Percentiles rank a stretch among this genome's conserved stretches.
These are phyloP conservation scores for Bombus waltoni DNA, from an alignment of 1,140 invertebrate species.

Conservation along the genomic window DNA sequence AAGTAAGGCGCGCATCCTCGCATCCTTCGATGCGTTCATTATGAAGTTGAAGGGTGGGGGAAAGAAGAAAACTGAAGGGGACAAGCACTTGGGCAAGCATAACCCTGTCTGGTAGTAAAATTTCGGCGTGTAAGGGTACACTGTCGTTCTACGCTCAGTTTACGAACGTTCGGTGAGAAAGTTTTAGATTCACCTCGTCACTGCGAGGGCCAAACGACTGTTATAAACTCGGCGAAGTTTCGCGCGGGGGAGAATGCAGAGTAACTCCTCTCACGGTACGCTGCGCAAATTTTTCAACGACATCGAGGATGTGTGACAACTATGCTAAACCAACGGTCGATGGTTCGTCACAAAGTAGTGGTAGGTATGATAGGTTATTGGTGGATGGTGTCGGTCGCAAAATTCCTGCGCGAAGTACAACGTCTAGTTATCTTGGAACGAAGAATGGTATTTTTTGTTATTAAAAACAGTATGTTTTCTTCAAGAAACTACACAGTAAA, in stretches of 20 bases:
- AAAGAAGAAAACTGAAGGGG: not conserved
- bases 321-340: no score
- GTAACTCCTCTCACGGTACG: conserved; percentile 16
- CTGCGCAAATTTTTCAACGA: conserved; percentile 23
- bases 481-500: no score
- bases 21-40: not conserved
- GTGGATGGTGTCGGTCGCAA: not conserved
- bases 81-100: conserved; percentile 14
- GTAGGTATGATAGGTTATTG: not conserved
- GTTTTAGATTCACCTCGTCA: conserved; percentile 47
- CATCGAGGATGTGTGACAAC: not conserved
- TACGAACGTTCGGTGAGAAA: conserved; percentile 40
- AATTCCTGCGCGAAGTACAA: not conserved
- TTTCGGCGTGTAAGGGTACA: conserved; percentile 27
- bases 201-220: conserved; percentile 32
- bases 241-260: not conserved
- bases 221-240: conserved; percentile 39
- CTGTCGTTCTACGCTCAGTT: conserved; percentile 27
- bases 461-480: no score
- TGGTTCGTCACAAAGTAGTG: not conserved
- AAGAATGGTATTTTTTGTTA: no score
- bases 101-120: conserved; percentile 51
- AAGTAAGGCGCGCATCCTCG: conserved; percentile 24
- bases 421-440: no score
- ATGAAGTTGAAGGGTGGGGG: not conserved